Base-by-base conservation (phyloP, 2,888 invertebrate genomes). In the Lochmaea crataegi region DNA sequence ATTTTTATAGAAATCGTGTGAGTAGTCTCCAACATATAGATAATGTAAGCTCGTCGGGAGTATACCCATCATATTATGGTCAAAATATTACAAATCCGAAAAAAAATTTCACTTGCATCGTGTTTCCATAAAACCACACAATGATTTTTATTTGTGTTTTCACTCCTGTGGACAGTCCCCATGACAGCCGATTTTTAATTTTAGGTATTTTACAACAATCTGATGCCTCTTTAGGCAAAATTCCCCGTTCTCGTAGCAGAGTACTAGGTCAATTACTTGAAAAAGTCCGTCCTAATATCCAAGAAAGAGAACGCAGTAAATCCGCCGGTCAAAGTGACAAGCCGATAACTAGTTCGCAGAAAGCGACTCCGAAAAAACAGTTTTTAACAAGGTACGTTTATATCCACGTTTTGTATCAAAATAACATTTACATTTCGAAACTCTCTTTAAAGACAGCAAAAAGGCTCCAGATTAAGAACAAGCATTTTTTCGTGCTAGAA, bases 221-320 rank as follows among this genome's bases (percentile, higher is more conserved):
- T 2, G 86, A 86, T 60, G 78, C 83, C 2, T 75, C 81, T 16
- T 71, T 84, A 72, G 86, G 85, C 10, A 87, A 87, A 79, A 83
- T 87, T 26, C 87, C 87, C 0, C 80, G 87, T 22, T 87, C 87
- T 2, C 79, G 87, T 12, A 85, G 85, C 77, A 82, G 90, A 1
- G 88, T 90, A 7, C 82, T 90, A 53, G 89, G 89, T 69, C 90
- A 90, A 78, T 82, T 90, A 58, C 87, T 90, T 41, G 90, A 90
- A 74, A 90, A 90, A 82, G 89, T 90, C 18, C 84, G 88, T 51
- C 86, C 86, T 10, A 83, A 82, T 74, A 79, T 83, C 10, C 85
- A 85, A 76, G 85, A 86, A 74, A 79, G 85, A 32, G 86, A 87
- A 77, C 80, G 86, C 7, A 86, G 86, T 75, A 86, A 86, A 80